Evolutionary conservation across 2,113 vertebrate genomes (phyloP).

Genomic region (Pterocles orientalis): DNA sequence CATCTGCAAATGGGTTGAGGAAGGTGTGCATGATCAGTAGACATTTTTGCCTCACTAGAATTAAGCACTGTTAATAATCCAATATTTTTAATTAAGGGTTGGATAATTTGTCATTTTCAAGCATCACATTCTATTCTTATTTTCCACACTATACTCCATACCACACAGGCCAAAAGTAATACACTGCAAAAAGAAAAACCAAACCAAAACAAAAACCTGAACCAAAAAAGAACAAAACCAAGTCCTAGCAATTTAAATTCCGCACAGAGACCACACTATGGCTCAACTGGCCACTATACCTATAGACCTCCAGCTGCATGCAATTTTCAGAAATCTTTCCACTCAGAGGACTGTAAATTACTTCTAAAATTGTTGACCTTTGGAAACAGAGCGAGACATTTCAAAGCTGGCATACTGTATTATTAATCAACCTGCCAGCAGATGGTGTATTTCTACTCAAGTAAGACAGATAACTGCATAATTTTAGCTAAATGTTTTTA

Average conservation of each 20-base stretch:
- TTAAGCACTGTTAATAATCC: neutral
- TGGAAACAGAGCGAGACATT: neutral
- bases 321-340: neutral
- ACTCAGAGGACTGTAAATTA: neutral
- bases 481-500: neutral
- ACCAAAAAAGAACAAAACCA: neutral
- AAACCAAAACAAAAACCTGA: neutral
- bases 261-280: neutral
- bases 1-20: neutral
- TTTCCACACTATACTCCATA: neutral
- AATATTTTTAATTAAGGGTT: neutral
- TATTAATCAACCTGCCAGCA: conserved; percentile 30
- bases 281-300: neutral
- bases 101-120: neutral
- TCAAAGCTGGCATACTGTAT: neutral
- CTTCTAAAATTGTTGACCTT: neutral
- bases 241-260: neutral
- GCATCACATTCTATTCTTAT: neutral
- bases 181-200: neutral
- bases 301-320: neutral
- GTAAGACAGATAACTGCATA: neutral
- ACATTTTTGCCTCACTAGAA: neutral
- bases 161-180: neutral
- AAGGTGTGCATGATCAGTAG: neutral
- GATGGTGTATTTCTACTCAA: conserved; percentile 48